Conservation (phyloP, 2,888 invertebrate species). For the Linnaemya tessellans region DNA sequence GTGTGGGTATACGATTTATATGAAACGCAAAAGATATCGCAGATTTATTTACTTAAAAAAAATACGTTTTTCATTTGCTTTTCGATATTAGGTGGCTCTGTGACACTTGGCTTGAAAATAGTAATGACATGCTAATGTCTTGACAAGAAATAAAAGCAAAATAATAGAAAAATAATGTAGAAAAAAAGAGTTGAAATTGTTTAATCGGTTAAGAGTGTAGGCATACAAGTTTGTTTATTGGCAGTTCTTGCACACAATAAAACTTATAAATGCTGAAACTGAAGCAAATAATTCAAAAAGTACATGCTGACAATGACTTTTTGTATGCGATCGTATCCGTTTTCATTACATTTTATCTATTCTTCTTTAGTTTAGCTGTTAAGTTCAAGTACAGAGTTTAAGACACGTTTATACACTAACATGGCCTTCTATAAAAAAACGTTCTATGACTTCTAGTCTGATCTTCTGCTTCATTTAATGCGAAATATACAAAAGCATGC, state of each 20-base stretch:
- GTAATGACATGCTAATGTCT: conserved; percentile 42
- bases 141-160: conserved; percentile 34
- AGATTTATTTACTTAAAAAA: conserved; percentile 40
- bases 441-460: too few relatives aligned
- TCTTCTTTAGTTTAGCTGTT: neutral
- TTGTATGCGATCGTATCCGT: neutral
- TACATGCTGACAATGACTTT: conserved; percentile 18
- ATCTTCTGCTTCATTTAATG: too few relatives aligned
- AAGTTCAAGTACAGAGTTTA: conserved; percentile 46
- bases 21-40: conserved; percentile 47
- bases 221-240: conserved; percentile 55
- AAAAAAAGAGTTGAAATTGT: neutral
- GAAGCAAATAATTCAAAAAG: conserved; percentile 24
- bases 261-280: neutral
- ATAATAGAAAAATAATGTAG: conserved; percentile 25
- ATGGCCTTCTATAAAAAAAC: too few relatives aligned
- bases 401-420: too few relatives aligned
- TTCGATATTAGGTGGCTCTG: conserved; percentile 55
- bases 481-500: too few relatives aligned
- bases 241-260: conserved; percentile 8
- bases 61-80: conserved; percentile 2
- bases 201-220: conserved; percentile 39
- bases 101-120: conserved; percentile 58
- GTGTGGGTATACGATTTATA: conserved; percentile 57
- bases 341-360: neutral